phyloP scores from a whole-genome alignment of 1,140 invertebrate genomes.

The Atta colombica region DNA sequence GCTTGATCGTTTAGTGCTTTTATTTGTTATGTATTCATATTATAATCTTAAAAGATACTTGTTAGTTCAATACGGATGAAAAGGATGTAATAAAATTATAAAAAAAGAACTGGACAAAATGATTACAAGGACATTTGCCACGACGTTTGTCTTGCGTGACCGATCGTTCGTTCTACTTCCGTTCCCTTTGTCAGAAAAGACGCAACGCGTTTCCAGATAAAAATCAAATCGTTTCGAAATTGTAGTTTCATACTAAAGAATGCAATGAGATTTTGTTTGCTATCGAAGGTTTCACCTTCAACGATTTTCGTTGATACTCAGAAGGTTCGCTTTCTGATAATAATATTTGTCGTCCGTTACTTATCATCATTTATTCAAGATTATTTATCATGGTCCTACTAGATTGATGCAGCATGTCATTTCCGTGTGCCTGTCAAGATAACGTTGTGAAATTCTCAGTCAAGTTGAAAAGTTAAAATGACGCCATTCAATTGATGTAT shows the following conservation, averaged over 20 bases:
- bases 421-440: background rate
- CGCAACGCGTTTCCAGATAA: slow-evolving; percentile 39
- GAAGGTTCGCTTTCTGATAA: background rate
- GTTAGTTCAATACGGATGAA: background rate
- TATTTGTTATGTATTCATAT: too few species aligned
- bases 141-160: background rate
- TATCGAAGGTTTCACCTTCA: background rate
- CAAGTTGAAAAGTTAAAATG: slow-evolving; percentile 16
- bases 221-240: slow-evolving; percentile 45
- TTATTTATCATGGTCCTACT: background rate
- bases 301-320: background rate
- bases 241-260: background rate
- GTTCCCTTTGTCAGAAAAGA: slow-evolving; percentile 15
- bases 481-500: background rate
- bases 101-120: background rate
- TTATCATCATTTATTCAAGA: slow-evolving; percentile 51
- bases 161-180: slow-evolving; percentile 8
- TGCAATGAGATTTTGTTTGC: background rate
- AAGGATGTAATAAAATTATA: background rate
- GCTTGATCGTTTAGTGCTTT: too few species aligned
- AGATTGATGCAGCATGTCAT: background rate
- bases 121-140: background rate
- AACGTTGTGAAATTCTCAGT: background rate
- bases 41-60: too few species aligned
- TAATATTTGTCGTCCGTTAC: background rate